Base-by-base conservation (phyloP, 2,888 invertebrate genomes). In the Apamea sordens region DNA sequence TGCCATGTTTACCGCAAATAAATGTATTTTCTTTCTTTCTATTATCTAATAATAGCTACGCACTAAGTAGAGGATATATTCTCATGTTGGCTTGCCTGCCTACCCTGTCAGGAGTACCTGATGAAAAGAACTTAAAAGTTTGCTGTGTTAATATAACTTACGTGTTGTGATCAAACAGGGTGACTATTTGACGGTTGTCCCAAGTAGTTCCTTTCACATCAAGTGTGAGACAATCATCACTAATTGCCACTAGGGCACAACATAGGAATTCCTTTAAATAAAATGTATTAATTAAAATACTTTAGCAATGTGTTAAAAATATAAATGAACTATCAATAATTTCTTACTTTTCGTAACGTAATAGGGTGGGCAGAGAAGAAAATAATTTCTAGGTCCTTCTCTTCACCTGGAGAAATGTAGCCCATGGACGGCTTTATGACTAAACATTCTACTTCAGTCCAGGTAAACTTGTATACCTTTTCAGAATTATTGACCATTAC, bases 401-500 rank as follows among this genome's bases (percentile, higher is more conserved):
- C 97, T 93, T 97, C 97, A 3, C 95, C 96, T 0, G 97, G 97
- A 4, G 96, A 96, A 87, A 97, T 96, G 76, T 94, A 96, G 1
- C 97, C 97, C n/a, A 93, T 83, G 0, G 94, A 94, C 0, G 97
- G 97, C 85, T 93, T 96, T 18, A 96, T 92, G 44, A 95, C 89
- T 67, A 97, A 79, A 76, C 90, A 82, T 6, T 95, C 95, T n/a
- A 92, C 89, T 79, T 93, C 91, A 11, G 88, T 85, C 96, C 96
- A 97, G 76, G 84, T 88, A 82, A 97, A 97, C 90, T 94, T 96
- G 80, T 96, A 97, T 2, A 97, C 94, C 88, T 96, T 96, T 74
- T 96, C 96, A 0, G 96, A 97, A 91, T 96, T 96, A 84, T 97
- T 97, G 0, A 94, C 92, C 96, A 97, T 95, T 5, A 94, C 91